phyloP scores from a whole-genome alignment of 1,140 invertebrate species.

The Ceratoteleas bidentatus region DNA sequence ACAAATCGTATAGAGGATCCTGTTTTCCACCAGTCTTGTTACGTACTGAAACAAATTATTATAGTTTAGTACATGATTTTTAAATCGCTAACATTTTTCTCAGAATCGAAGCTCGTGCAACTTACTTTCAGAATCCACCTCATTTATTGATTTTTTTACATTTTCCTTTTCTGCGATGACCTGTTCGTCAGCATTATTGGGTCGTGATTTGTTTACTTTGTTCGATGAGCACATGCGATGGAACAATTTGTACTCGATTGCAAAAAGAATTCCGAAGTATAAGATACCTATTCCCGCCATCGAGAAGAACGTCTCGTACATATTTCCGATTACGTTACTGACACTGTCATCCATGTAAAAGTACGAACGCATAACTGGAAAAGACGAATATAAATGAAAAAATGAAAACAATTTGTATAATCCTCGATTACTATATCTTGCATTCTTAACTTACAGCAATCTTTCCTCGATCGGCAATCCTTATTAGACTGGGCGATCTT shows the following conservation, averaged over 20 bases:
- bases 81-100: too few species aligned
- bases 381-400: neutral
- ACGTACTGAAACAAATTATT: too few species aligned
- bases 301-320: neutral
- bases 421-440: neutral
- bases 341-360: neutral
- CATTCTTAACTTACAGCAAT: neutral
- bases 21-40: too few species aligned
- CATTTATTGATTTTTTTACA: neutral
- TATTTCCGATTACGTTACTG: neutral
- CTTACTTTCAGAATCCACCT: neutral
- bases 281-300: slow-evolving; percentile 65
- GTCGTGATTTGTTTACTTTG: neutral
- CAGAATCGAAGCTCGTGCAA: neutral
- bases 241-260: slow-evolving; percentile 72
- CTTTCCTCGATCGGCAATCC: neutral
- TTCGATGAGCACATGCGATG: neutral
- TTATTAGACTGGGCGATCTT: neutral
- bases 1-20: too few species aligned
- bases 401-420: neutral
- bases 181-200: neutral
- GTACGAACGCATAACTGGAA: neutral
- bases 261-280: slow-evolving; percentile 71
- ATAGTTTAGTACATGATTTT: too few species aligned
- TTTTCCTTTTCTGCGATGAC: neutral